Evolutionary conservation across 2,888 invertebrate species (phyloP).

Genomic region (Alsophila aescularia): DNA sequence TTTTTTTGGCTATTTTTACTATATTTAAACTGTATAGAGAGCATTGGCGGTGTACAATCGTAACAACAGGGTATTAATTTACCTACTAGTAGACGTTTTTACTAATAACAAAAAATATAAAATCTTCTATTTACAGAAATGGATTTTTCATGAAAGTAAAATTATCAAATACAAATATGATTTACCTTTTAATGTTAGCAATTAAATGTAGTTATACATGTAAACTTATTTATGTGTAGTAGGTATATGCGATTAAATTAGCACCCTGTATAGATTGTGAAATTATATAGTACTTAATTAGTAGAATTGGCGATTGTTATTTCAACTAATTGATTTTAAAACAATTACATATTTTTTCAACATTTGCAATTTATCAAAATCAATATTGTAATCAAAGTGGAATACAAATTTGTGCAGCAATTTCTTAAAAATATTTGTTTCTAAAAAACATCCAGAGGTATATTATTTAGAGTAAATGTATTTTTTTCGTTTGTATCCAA

Average conservation of each 20-base stretch:
- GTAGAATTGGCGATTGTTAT: slow-evolving; percentile 9
- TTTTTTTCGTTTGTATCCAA: no score
- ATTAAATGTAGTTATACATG: not conserved
- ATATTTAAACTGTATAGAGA: slow-evolving; percentile 15
- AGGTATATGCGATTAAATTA: slow-evolving; percentile 16
- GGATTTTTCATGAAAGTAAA: not conserved
- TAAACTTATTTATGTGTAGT: not conserved
- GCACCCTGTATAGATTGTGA: slow-evolving; percentile 17
- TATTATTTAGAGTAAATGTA: no score
- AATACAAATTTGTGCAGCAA: not conserved
- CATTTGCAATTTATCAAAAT: no score
- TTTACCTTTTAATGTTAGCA: not conserved
- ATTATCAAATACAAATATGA: not conserved
- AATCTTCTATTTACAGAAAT: not conserved
- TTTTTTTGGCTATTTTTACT: slow-evolving; percentile 8
- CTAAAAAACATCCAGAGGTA: no score
- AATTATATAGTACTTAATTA: no score
- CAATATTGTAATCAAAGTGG: slow-evolving; percentile 11
- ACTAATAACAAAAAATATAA: not conserved
- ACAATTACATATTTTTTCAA: not conserved
- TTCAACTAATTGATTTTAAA: not conserved
- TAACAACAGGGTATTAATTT: slow-evolving; percentile 22
- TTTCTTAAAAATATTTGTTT: no score
- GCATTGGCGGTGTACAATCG: slow-evolving; percentile 12
- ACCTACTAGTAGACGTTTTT: not conserved